phyloP scores from a whole-genome alignment of 2,888 invertebrate genomes.

The Chelonus formosanus region DNA sequence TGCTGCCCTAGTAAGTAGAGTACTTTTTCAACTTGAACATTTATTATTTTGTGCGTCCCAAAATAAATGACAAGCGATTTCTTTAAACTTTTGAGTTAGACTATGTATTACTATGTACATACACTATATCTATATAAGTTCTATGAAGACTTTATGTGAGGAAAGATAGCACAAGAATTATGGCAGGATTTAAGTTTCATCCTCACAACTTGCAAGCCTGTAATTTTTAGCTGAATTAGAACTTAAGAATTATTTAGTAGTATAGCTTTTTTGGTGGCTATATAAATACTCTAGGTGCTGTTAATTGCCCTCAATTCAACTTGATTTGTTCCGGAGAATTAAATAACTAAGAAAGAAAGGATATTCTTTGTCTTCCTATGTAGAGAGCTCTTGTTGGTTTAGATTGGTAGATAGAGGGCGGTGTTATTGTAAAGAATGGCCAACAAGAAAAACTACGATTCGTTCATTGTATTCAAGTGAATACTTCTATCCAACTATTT shows the following conservation, averaged over 20 bases:
- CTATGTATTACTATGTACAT: no score
- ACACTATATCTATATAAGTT: not conserved
- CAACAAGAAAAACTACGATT: conserved; percentile 4
- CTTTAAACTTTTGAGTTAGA: no score
- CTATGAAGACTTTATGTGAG: not conserved
- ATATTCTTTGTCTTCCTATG: conserved; percentile 4
- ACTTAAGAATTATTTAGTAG: conserved; percentile 64
- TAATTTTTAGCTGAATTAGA: conserved; percentile 61
- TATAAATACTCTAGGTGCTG: conserved; percentile 29
- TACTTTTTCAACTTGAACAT: not conserved
- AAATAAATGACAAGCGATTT: no score
- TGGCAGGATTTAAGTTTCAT: conserved; percentile 54
- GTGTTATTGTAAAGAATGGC: conserved; percentile 10
- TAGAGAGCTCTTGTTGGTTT: not conserved
- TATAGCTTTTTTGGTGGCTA: conserved; percentile 41
- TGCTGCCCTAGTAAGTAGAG: not conserved
- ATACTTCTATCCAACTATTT: not conserved
- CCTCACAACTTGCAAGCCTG: conserved; percentile 57
- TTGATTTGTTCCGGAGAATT: conserved; percentile 47
- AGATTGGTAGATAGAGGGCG: not conserved
- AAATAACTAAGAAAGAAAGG: conserved; percentile 46
- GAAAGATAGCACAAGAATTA: conserved; percentile 52
- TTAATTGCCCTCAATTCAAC: conserved; percentile 48
- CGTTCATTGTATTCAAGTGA: conserved; percentile 7
- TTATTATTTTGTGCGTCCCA: no score